Percentiles rank a stretch among this genome's conserved stretches.
Evolutionary conservation across 2,113 vertebrate genomes (phyloP).

Genomic region (Brachypodius melanocephalos): DNA sequence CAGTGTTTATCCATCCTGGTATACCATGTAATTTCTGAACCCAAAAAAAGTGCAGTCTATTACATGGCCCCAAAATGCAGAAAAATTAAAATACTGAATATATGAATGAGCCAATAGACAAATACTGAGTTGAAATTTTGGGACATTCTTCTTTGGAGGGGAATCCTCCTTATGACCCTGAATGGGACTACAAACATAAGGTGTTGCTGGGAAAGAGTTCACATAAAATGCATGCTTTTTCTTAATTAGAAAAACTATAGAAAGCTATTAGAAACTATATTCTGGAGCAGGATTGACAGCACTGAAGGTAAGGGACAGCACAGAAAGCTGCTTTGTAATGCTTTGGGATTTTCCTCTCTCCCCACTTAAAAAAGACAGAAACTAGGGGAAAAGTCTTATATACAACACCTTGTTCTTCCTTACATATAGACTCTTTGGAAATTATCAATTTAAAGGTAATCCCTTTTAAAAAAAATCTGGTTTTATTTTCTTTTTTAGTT

Average conservation of each 20-base stretch:
- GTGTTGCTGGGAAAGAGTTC: neutral
- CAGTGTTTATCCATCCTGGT: neutral
- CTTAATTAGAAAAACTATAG: neutral
- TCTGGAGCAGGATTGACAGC: neutral
- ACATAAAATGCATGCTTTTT: rapidly evolving
- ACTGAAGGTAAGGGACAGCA: neutral
- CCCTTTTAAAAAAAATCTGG: neutral
- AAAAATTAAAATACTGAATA: neutral
- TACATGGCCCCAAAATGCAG: neutral
- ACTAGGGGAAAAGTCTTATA: neutral
- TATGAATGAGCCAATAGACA: neutral
- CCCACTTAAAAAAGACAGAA: neutral
- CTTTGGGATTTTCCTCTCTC: neutral
- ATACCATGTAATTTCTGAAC: neutral
- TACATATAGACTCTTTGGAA: neutral
- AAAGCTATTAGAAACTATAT: neutral
- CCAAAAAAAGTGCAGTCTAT: neutral
- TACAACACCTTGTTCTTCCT: neutral
- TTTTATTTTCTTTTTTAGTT: neutral
- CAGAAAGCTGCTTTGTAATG: neutral
- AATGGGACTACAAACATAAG: neutral
- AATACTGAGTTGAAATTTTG: neutral
- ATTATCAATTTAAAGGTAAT: neutral
- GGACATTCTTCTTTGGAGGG: neutral
- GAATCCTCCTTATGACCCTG: neutral